These are phyloP conservation scores for Smittia aterrima DNA, from an alignment of 2,888 invertebrate genomes.

Conservation along the genomic window DNA sequence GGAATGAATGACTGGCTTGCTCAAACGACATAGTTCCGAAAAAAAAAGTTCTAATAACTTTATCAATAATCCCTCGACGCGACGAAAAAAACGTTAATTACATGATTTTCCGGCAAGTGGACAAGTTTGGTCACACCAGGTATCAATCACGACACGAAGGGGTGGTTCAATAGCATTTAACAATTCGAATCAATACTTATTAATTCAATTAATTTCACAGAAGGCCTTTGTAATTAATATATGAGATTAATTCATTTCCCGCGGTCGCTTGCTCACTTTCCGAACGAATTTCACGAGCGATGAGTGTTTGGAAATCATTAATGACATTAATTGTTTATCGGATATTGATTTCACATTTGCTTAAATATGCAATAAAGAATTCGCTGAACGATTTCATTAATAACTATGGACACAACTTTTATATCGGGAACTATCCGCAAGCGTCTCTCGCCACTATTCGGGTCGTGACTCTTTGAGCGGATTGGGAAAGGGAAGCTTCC, in stretches of 20 bases:
- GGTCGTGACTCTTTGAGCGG: not conserved
- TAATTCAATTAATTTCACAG: slow-evolving; percentile 1
- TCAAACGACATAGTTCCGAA: too few relatives aligned
- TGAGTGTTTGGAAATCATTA: slow-evolving; percentile 10
- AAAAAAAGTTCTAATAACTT: not conserved
- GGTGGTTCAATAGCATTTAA: not conserved
- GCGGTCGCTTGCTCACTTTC: not conserved
- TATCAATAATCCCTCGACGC: slow-evolving; percentile 5
- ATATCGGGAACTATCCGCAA: too few relatives aligned
- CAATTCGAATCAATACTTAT: not conserved
- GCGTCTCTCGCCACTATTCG: not conserved
- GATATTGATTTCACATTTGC: slow-evolving; percentile 15
- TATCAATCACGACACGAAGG: not conserved
- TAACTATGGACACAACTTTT: too few relatives aligned
- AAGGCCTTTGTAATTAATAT: not conserved
- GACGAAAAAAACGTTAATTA: too few relatives aligned
- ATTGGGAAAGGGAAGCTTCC: not conserved
- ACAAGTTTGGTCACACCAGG: not conserved
- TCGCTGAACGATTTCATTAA: not conserved
- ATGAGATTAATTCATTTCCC: not conserved
- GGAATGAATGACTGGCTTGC: not conserved
- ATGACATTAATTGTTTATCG: not conserved
- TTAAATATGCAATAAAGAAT: not conserved
- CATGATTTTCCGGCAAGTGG: too few relatives aligned
- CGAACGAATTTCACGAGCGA: not conserved